phyloP scores from a whole-genome alignment of 2,113 vertebrate genomes.

The Holacanthus passer region DNA sequence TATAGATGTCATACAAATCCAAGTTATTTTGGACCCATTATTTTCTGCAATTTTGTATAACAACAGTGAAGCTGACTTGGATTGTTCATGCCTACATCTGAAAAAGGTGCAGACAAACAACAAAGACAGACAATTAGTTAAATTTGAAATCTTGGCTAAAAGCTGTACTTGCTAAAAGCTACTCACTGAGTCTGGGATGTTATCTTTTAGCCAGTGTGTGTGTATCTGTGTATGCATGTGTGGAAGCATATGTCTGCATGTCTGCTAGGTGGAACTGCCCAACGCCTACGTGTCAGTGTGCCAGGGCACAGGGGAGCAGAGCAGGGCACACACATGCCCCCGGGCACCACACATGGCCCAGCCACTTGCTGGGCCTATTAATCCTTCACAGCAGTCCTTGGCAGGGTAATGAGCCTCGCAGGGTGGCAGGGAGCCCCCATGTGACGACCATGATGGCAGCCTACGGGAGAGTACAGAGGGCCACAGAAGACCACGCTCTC shows the following conservation, averaged over 20 bases:
- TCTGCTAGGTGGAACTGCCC: conserved; percentile 49
- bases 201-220: conserved; percentile 5
- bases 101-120: not conserved
- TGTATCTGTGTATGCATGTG: conserved; percentile 2
- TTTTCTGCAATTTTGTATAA: not conserved
- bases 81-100: not conserved
- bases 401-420: conserved; percentile 86
- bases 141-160: not conserved
- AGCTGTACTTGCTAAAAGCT: not conserved
- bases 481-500: conserved; percentile 63
- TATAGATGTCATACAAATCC: not conserved
- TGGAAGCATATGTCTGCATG: conserved; percentile 30
- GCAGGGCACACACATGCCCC: conserved; percentile 58
- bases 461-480: conserved; percentile 63
- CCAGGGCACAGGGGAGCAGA: conserved; percentile 64
- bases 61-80: conserved; percentile 1
- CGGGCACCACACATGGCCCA: conserved; percentile 60
- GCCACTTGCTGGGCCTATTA: conserved; percentile 82
- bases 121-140: not conserved
- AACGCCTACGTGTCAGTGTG: conserved; percentile 51
- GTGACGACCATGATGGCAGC: conserved; percentile 73
- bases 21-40: no score
- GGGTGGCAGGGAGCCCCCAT: conserved; percentile 68
- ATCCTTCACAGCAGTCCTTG: conserved; percentile 80
- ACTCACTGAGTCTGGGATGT: not conserved